phyloP scores from a whole-genome alignment of 2,888 invertebrate species.

The Hirtodrosophila cameraria region DNA sequence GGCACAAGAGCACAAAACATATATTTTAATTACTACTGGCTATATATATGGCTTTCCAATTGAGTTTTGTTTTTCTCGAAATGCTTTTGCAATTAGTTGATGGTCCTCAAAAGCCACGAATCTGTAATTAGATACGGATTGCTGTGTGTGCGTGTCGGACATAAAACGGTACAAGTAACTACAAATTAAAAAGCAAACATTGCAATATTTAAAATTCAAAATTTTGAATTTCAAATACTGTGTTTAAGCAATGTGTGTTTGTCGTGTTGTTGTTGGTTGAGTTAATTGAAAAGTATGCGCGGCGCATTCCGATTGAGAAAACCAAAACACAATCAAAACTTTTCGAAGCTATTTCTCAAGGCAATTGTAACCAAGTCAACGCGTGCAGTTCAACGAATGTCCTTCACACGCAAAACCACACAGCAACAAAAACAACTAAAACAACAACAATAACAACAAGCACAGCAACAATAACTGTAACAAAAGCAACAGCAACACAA shows the following conservation, averaged over 20 bases:
- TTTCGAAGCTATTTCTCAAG: conserved; percentile 12
- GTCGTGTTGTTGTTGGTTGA: conserved; percentile 7
- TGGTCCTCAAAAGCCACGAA: conserved; percentile 9
- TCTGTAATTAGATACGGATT: conserved; percentile 23
- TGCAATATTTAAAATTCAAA: conserved; percentile 24
- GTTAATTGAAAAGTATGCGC: conserved; percentile 54
- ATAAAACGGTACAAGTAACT: conserved; percentile 3
- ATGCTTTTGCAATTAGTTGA: conserved; percentile 23
- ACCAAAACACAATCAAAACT: conserved; percentile 8
- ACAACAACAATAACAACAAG: conserved; percentile 9
- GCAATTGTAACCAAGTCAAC: conserved; percentile 32
- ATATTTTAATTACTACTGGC: conserved; percentile 14
- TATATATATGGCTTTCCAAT: not conserved
- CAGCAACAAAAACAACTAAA: conserved; percentile 26
- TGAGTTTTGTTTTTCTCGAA: conserved; percentile 7
- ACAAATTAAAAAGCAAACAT: conserved; percentile 13
- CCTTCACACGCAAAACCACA: conserved; percentile 51
- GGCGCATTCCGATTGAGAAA: conserved; percentile 10
- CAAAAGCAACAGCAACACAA: conserved; percentile 36
- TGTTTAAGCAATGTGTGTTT: not conserved
- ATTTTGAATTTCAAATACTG: not conserved
- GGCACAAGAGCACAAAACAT: not conserved
- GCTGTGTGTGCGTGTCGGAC: conserved; percentile 1
- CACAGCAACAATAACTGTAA: conserved; percentile 23
- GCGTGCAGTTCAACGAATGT: conserved; percentile 65